Base-by-base conservation (phyloP, 2,113 vertebrate species). In the Paramormyrops kingsleyae region DNA sequence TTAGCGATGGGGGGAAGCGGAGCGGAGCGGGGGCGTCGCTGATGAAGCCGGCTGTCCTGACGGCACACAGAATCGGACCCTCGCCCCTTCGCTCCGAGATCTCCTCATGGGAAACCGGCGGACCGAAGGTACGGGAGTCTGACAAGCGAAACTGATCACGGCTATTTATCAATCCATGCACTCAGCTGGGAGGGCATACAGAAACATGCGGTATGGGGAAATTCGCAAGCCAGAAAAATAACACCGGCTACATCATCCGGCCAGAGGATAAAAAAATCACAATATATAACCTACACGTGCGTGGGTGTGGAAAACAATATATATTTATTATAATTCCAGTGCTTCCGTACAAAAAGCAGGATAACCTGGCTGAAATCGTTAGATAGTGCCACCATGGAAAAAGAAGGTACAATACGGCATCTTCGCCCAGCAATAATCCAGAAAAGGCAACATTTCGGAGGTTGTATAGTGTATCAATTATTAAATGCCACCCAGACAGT, bases 371-470 rank as follows among this genome's bases (percentile, higher is more conserved):
- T 56, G 88, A 92, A 87, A 93, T 93, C 92, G 93, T 89, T 91
- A 92, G 87, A 93, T 93, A 94, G 93, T 94, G 93, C 90, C 88
- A 91, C 90, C 93, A 91, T 92, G 92, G 92, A 92, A 94, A 77
- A 92, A 93, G 91, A 66, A 74, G 85, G 59, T 83, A 88, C 91
- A 91, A 50, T 70, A 90, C 92, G 92, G 94, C 93, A 93, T 91
- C 93, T 94, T 93, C 92, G 90, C 91, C 90, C 93, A 89, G 93
- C 62, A 92, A 94, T 93, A 90, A 93, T 87, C 90, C 91, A 90
- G 92, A 94, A 93, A 94, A 95, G 90, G 94, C 47, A 50, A 13
- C 93, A 93, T 94, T 93, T 92, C 91, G 92, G 93, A 91, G 88
- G 91, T 93, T 92, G 88, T 89, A 91, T 92, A 52, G 91, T 92